Evolutionary conservation across 2,797 vertebrate genomes (phyloP).

Genomic region (Gallinago solitaria): DNA sequence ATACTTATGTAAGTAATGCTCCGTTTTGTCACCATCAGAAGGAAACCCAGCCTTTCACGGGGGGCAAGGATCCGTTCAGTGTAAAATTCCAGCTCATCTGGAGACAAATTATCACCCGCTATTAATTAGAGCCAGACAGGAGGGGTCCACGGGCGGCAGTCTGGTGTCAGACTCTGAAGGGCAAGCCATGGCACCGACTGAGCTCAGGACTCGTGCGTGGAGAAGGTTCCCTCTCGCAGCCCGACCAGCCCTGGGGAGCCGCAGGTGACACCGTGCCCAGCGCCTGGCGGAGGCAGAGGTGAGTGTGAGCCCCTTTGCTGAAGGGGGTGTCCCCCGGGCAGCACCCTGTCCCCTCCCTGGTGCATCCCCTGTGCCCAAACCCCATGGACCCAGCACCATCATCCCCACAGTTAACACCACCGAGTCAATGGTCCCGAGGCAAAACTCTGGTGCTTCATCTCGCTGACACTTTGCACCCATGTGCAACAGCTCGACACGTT

Average conservation of each 20-base stretch:
- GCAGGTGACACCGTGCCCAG: rapidly evolving
- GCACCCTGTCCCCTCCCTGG: not conserved
- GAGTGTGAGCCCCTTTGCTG: too few relatives aligned
- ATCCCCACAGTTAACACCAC: not conserved
- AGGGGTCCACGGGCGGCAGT: not conserved
- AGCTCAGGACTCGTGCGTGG: rapidly evolving
- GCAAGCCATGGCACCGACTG: not conserved
- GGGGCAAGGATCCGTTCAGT: not conserved
- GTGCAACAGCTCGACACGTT: too few relatives aligned
- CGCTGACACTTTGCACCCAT: too few relatives aligned
- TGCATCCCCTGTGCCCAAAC: not conserved
- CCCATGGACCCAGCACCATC: rapidly evolving
- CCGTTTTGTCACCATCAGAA: not conserved
- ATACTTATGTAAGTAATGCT: not conserved
- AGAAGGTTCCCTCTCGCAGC: not conserved
- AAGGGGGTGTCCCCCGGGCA: not conserved
- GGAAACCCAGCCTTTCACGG: not conserved
- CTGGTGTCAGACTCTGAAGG: not conserved
- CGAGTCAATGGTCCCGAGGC: not conserved
- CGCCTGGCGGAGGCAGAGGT: not conserved
- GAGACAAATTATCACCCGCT: not conserved
- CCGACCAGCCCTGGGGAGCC: not conserved
- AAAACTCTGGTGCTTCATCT: not conserved
- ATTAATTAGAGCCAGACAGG: slow-evolving; percentile 6
- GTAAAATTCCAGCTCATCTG: not conserved